Evolutionary conservation across 1,140 invertebrate genomes (phyloP), one percentile per base, ranked within the genome.

Genomic region (Trichogramma pretiosum): DNA sequence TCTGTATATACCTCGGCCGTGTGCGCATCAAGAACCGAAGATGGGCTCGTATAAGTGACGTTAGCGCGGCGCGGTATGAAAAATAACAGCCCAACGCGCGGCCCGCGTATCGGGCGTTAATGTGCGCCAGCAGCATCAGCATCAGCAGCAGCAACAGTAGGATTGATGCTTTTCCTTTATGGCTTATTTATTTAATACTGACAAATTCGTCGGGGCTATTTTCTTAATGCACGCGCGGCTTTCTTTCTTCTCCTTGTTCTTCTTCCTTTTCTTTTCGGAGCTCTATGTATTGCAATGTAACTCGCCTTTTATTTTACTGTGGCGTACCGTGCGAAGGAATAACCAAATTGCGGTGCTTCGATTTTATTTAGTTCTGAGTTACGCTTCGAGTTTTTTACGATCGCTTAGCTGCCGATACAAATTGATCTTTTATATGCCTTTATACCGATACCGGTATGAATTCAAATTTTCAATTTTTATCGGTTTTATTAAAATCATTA

Each of bases 151-250:
- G n/a, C 42, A 40, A 45, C 42, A 36, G 17, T 48, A 59, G 61
- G 61, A 70, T 70, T 65, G 65, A 70, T 70, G 65, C 64, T 65
- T 53, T 52, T 51, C 57, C 57, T 70, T 71, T 69, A 70, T 70
- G 66, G 62, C 61, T 68, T 69, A 69, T 69, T 72, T 68, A 70
- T 71, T 68, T 70, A 71, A 71, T 68, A 66, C 66, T 66, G 66
- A 71, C 68, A 71, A 71, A 70, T 71, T 68, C 60, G 55, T 59
- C 56, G 47, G 33, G 39, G 52, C 40, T 54, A 55, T 50, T 37
- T 46, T 36, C 47, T 55, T 53, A 35, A 32, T 53, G 60, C 50
- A 48, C 57, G 51, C 49, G 37, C 34, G 23, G 43, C 33, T 56
- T 47, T 28, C 33, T 10, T 30, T 56, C 48, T 45, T 36, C 5